Evolutionary conservation across 2,113 vertebrate genomes (phyloP).

Genomic region (Carettochelys insculpta): DNA sequence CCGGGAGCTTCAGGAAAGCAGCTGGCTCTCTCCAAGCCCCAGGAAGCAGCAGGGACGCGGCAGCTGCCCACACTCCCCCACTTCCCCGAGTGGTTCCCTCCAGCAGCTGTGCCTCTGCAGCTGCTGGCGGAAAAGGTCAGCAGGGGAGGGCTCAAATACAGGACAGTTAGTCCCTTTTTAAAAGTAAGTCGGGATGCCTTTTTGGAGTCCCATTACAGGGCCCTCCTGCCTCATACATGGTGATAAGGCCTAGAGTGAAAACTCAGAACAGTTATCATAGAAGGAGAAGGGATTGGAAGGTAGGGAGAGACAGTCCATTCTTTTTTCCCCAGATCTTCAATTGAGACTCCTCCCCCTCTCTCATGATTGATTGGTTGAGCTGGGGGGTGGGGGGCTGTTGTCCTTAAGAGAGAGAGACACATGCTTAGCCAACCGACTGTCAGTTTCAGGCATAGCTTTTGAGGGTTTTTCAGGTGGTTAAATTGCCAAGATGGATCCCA

Average conservation of each 20-base stretch:
- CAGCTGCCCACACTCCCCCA: too few relatives aligned
- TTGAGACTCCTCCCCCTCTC: neutral
- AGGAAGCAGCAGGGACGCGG: too few relatives aligned
- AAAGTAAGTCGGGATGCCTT: too few relatives aligned
- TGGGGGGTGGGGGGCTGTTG: neutral
- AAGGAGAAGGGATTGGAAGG: neutral
- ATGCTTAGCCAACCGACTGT: neutral
- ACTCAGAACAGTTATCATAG: neutral
- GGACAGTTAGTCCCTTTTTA: too few relatives aligned
- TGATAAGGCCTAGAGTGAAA: slow-evolving; percentile 26
- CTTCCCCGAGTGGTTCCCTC: too few relatives aligned
- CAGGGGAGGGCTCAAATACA: too few relatives aligned
- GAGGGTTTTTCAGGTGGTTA: neutral
- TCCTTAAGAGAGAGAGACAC: neutral
- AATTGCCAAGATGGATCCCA: neutral
- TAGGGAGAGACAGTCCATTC: neutral
- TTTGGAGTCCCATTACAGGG: too few relatives aligned
- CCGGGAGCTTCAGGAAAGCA: too few relatives aligned
- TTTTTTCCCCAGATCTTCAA: neutral
- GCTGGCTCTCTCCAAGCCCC: too few relatives aligned
- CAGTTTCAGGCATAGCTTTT: neutral
- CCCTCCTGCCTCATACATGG: too few relatives aligned
- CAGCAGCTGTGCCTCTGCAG: too few relatives aligned
- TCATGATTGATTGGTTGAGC: neutral
- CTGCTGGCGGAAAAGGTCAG: too few relatives aligned